These are phyloP conservation scores for Sebastes iracundus DNA, from an alignment of 2,797 vertebrate species.

Conservation along the genomic window DNA sequence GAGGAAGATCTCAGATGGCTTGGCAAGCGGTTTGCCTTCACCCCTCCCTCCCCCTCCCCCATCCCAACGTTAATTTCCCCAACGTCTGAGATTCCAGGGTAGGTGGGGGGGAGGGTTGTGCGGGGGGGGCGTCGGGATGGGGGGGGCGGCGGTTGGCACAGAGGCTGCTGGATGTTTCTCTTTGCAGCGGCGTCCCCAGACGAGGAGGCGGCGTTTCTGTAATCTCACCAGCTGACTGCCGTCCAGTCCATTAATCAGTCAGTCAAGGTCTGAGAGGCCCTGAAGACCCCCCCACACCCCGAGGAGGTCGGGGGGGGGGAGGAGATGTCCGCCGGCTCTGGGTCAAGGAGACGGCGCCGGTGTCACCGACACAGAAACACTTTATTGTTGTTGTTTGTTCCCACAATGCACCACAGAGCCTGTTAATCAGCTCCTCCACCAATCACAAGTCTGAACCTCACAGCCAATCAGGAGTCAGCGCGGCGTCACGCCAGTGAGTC, in stretches of 20 bases:
- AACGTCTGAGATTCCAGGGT: slow-evolving; percentile 80
- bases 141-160: slow-evolving; percentile 58
- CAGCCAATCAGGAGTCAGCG: slow-evolving; percentile 52
- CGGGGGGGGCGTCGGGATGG: slow-evolving; percentile 1
- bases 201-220: slow-evolving; percentile 69
- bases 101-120: slow-evolving; percentile 25
- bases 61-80: slow-evolving; percentile 83
- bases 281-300: slow-evolving; percentile 31
- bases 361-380: slow-evolving; percentile 29
- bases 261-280: slow-evolving; percentile 74
- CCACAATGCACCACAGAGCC: slow-evolving; percentile 28
- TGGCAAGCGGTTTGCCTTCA: slow-evolving; percentile 79
- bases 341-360: slow-evolving; percentile 71
- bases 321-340: slow-evolving; percentile 43
- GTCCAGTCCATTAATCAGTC: slow-evolving; percentile 82
- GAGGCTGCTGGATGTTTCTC: slow-evolving; percentile 72
- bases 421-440: slow-evolving; percentile 19
- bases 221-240: slow-evolving; percentile 80
- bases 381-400: slow-evolving; percentile 31
- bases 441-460: background rate
- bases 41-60: slow-evolving; percentile 61
- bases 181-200: slow-evolving; percentile 68
- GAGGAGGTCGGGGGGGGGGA: background rate
- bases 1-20: slow-evolving; percentile 81
- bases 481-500: background rate